Evolutionary conservation across 1,140 invertebrate genomes (phyloP).

Genomic region (Drosophila asahinai): DNA sequence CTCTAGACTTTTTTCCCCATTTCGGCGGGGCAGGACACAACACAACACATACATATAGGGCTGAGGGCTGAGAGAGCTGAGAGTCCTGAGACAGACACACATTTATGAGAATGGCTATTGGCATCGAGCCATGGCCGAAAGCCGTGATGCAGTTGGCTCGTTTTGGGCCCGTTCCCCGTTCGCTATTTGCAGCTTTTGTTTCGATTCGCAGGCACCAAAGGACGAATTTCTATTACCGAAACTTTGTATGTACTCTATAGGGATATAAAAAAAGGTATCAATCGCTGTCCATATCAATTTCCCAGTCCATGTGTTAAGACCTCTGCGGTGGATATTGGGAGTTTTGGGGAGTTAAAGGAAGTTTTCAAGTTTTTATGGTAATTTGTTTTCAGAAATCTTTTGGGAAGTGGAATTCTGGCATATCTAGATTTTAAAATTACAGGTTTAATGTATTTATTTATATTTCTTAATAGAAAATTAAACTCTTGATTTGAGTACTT

Average conservation of each 20-base stretch:
- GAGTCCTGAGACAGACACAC: conserved; percentile 25
- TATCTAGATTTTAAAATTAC: not conserved
- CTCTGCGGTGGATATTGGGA: not conserved
- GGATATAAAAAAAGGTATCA: conserved; percentile 33
- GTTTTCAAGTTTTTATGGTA: not conserved
- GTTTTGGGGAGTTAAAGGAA: not conserved
- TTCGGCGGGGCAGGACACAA: conserved; percentile 12
- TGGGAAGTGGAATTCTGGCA: fast-evolving
- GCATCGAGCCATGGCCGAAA: conserved; percentile 66
- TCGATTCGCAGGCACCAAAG: conserved; percentile 51
- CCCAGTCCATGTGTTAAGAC: conserved; percentile 26
- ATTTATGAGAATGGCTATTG: conserved; percentile 64
- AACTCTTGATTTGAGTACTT: too few relatives aligned
- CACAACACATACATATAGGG: conserved; percentile 12
- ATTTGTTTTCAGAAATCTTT: not conserved
- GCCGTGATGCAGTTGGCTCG: conserved; percentile 54
- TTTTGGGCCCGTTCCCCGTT: conserved; percentile 31
- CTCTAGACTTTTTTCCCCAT: conserved; percentile 18
- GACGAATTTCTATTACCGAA: conserved; percentile 66
- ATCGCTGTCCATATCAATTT: conserved; percentile 36
- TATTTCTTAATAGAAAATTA: too few relatives aligned
- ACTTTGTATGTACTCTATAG: conserved; percentile 60
- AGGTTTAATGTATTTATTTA: not conserved
- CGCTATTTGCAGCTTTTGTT: conserved; percentile 69
- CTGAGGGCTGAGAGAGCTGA: not conserved